Evolutionary conservation across 2,113 vertebrate species (phyloP), one percentile per base, ranked within the genome.

Genomic region (Irena cyanogastra): DNA sequence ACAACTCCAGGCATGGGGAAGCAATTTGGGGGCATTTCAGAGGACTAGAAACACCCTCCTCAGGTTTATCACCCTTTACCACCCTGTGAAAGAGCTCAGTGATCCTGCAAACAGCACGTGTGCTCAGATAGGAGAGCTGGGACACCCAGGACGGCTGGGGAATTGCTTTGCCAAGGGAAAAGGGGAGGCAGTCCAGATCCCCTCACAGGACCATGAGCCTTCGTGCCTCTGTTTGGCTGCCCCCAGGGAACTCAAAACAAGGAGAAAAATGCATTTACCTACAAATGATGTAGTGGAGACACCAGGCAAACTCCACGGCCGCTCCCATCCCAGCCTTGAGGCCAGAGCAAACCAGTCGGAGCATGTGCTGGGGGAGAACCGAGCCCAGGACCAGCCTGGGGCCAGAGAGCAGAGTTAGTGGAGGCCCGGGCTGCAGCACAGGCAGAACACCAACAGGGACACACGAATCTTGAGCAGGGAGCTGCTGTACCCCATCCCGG

Each of bases 221-320:
- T 72, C 0, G 0, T 42, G 35, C 60, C 28, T 57, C 30, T 56
- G 5, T 70, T 28, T 61, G 56, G 44, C 39, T 83, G 53, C 24
- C 33, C 31, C 35, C 26, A 24, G n/a, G 24, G 35, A 70, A 42
- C 21, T 56, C 21, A 18, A 75, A 78, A 23, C 1, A 4, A 71
- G 80, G 10, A 44, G 20, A 22, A 56, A 79, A 77, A 27, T 2
- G 2, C 1, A 2, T 60, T 97, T 97, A 99, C 99, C 98, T 98
- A 97, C 98, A 98, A 61, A 98, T 64, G 66, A 99, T 98, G 96
- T 99, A 99, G 97, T 99, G 99, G 81, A 99, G 98, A 92, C 99
- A 99, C 99, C 99, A 99, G 0, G 99, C 98, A 93, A 98, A 99
- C 96, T 99, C 99, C 86, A 99, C 98, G 1, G 98, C 98, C 1